These are phyloP conservation scores for Scleropages formosus DNA, from an alignment of 2,797 vertebrate species.

Conservation along the genomic window DNA sequence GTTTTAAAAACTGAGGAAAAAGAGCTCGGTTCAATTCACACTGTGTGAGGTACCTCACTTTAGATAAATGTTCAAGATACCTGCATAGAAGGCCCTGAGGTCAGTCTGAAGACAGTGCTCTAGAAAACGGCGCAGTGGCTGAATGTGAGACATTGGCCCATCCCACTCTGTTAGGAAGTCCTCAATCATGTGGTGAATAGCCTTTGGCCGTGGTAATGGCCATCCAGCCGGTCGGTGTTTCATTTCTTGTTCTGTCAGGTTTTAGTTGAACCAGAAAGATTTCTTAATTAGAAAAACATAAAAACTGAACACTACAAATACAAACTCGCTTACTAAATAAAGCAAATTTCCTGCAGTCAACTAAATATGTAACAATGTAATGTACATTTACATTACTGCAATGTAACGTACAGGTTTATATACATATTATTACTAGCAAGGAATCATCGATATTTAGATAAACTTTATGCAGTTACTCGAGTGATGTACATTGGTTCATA, in stretches of 20 bases:
- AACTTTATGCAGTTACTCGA: too few species aligned
- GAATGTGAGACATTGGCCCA: slow-evolving; percentile 79
- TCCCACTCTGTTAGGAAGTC: slow-evolving; percentile 97
- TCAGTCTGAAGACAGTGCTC: slow-evolving; percentile 88
- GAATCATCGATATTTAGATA: too few species aligned
- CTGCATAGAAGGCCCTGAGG: slow-evolving; percentile 87
- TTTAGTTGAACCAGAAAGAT: background rate
- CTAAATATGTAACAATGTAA: too few species aligned
- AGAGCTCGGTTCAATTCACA: background rate
- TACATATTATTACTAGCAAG: too few species aligned
- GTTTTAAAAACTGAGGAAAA: background rate
- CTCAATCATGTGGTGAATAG: slow-evolving; percentile 90
- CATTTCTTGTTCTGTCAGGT: slow-evolving; percentile 78
- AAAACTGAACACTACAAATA: too few species aligned
- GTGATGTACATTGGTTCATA: too few species aligned
- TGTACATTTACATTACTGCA: too few species aligned
- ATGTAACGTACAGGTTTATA: too few species aligned
- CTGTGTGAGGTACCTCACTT: background rate
- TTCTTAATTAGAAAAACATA: too few species aligned
- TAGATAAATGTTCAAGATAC: slow-evolving; percentile 55
- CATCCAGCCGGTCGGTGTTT: slow-evolving; percentile 74
- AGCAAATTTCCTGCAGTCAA: too few species aligned
- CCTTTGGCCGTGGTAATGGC: slow-evolving; percentile 82
- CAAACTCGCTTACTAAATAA: too few species aligned
- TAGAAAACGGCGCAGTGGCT: slow-evolving; percentile 88